Conservation (phyloP, 2,797 vertebrate genomes). For the Gephyroberyx darwinii region DNA sequence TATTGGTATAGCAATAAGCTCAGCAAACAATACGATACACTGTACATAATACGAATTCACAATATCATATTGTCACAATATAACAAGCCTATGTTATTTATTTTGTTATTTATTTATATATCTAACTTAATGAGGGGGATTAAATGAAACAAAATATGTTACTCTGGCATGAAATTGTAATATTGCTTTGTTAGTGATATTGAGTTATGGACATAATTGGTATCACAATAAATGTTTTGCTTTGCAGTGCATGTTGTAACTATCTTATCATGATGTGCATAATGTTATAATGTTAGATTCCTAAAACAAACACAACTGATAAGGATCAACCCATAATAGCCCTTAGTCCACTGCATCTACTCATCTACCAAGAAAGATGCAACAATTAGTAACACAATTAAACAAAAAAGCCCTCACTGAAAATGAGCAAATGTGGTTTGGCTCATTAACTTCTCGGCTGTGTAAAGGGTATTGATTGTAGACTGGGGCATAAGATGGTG, state of each 20-base stretch:
- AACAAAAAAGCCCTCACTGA: conserved; percentile 1
- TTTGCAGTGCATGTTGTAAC: conserved; percentile 11
- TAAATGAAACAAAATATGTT: conserved; percentile 25
- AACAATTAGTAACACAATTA: conserved; percentile 7
- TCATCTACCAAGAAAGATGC: conserved; percentile 2
- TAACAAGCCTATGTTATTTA: too few relatives aligned
- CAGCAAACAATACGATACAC: not conserved
- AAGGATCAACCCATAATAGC: conserved; percentile 1
- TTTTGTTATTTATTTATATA: too few relatives aligned
- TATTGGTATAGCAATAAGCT: conserved; percentile 6
- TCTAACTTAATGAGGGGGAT: conserved; percentile 12
- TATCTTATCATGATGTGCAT: not conserved
- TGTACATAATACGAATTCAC: not conserved
- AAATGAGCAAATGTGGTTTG: conserved; percentile 20
- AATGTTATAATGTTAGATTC: conserved; percentile 3
- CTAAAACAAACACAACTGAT: conserved; percentile 11
- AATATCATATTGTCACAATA: not conserved
- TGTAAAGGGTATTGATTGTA: conserved; percentile 55
- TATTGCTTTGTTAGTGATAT: conserved; percentile 8
- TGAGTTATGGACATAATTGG: not conserved
- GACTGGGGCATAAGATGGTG: conserved; percentile 40
- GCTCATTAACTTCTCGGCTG: conserved; percentile 37
- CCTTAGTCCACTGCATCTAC: not conserved
- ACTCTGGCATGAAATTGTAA: conserved; percentile 22
- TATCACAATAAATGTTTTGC: not conserved